Conservation (phyloP, 2,113 vertebrate species). For the Microtus ochrogaster region DNA sequence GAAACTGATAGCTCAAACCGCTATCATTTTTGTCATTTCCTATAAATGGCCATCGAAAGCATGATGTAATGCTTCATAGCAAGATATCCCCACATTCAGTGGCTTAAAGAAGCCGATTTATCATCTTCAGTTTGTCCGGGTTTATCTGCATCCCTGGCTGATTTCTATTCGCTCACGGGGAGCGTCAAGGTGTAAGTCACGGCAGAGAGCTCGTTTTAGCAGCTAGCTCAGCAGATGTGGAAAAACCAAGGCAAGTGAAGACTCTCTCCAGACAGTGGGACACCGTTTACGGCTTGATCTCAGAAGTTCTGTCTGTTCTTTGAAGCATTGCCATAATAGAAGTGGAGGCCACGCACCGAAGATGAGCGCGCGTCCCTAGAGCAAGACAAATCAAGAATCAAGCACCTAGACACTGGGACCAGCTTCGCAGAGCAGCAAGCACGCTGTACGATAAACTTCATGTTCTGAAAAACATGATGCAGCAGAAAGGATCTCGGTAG, state of each 20-base stretch:
- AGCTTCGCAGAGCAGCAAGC: not conserved
- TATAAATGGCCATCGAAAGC: too few species aligned
- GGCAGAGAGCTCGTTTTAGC: not conserved
- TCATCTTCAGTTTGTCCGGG: not conserved
- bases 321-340: not conserved
- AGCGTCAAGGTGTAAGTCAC: not conserved
- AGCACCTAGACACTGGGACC: not conserved
- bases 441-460: too few species aligned
- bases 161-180: not conserved
- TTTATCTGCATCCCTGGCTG: not conserved
- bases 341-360: not conserved
- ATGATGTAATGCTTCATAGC: not conserved
- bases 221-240: not conserved
- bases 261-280: not conserved
- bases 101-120: not conserved
- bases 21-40: too few species aligned
- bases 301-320: not conserved
- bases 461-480: not conserved
- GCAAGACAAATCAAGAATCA: not conserved
- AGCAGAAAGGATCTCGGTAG: not conserved
- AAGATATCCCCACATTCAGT: not conserved
- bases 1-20: not conserved
- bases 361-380: too few species aligned
- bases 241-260: not conserved
- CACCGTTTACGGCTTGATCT: not conserved